Base-by-base conservation (phyloP, 2,888 invertebrate genomes). In the Volucella zonaria region DNA sequence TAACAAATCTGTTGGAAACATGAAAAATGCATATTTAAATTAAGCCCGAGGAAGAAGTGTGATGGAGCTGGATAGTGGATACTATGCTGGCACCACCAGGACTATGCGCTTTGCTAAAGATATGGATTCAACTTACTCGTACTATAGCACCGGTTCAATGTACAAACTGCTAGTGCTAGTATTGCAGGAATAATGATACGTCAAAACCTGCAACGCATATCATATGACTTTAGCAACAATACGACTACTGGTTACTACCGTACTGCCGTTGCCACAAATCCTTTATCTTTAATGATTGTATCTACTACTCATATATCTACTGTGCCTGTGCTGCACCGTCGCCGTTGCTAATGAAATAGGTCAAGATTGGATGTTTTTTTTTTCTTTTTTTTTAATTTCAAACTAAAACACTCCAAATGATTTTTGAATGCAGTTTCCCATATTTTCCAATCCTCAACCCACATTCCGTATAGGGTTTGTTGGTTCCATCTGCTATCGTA, bases 1-100 rank as follows among this genome's bases (percentile, higher is more conserved):
- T 70, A 79, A 70, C 64, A 79, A 82, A 79, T 74, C 70, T 82
- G 51, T 59, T 68, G 79, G 68, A 70, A 74, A 82, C 62, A 82
- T 74, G 58, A 82, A 79, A 79, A 82, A 82, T 82, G 73, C 64
- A 79, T 79, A 74, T 70, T 79, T 82, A 82, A 82, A 82, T 79
- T 79, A 82, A 74, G 54, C 61, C 47, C 43, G 9, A 40, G 40
- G 31, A 18, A 47, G 42, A 62, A 58, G 47, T 23, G 73, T 62
- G 23, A 51, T 43, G 54, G 52, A 42, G 43, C 23, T 80, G 54
- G 49, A 62, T 74, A 67, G 61, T 74, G 31, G 31, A 31, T 31
- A 6, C 31, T 31, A 31, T 31, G 31, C 31, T 31, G 31, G 31
- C 4, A 31, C 31, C 31, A 31, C 6, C 31, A 31, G 31, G 6